Evolutionary conservation across 1,140 invertebrate genomes (phyloP).

Genomic region (Zaprionus ornatus): DNA sequence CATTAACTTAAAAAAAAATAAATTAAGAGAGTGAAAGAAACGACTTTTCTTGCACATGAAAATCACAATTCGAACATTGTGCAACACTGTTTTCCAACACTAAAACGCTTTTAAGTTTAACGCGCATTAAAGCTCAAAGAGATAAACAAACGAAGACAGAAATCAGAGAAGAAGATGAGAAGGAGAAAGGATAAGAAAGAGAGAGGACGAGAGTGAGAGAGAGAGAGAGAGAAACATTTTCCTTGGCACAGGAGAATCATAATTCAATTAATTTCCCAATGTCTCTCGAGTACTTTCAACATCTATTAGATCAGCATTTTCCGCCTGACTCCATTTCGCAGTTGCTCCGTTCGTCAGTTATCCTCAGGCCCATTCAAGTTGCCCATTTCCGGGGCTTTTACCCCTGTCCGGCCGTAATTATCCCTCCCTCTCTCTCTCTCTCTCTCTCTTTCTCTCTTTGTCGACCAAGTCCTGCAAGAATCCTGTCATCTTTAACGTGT

Average conservation of each 20-base stretch:
- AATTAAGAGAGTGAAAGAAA: no score
- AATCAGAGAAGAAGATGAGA: neutral
- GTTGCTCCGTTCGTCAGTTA: no score
- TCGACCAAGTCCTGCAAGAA: conserved; percentile 37
- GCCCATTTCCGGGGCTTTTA: neutral
- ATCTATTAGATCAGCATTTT: neutral
- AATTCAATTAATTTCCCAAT: neutral
- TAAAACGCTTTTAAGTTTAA: neutral
- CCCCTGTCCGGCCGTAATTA: conserved; percentile 17
- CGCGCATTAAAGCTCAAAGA: neutral
- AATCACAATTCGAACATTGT: neutral
- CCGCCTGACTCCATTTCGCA: neutral
- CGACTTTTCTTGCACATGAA: neutral
- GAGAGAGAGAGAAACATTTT: neutral
- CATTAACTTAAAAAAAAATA: no score
- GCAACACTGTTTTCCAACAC: neutral
- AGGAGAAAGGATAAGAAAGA: neutral
- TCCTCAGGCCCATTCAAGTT: neutral
- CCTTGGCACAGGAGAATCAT: neutral
- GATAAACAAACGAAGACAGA: neutral
- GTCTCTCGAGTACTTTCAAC: neutral
- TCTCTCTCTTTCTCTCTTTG: neutral
- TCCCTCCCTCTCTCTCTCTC: neutral
- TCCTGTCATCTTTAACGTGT: conserved; percentile 73
- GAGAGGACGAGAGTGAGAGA: neutral